phyloP scores from a whole-genome alignment of 92 coral and sea anemone species.

The Porites evermanni region DNA sequence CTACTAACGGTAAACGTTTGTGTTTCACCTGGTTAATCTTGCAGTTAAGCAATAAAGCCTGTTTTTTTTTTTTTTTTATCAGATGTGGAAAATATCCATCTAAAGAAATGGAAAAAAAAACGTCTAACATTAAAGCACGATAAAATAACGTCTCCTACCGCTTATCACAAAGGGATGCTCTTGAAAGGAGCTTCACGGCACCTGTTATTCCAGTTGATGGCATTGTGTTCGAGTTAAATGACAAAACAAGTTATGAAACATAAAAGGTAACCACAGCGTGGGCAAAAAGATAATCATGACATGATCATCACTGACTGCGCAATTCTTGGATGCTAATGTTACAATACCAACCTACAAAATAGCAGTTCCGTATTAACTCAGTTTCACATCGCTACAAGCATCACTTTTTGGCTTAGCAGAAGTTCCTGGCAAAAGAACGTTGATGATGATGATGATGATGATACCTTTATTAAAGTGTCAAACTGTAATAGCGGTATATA shows the following conservation, averaged over 20 bases:
- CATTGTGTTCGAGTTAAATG: background rate
- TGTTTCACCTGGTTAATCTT: background rate
- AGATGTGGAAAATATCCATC: slow-evolving; percentile 1
- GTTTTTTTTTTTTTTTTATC: too few relatives aligned
- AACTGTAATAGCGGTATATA: too few relatives aligned
- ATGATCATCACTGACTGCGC: slow-evolving; percentile 13
- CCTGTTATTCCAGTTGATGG: slow-evolving; percentile 2
- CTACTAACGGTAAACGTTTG: background rate
- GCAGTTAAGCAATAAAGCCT: too few relatives aligned
- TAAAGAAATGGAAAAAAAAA: slow-evolving; percentile 1
- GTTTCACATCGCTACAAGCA: too few relatives aligned
- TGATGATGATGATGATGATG: too few relatives aligned
- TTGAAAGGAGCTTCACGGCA: background rate
- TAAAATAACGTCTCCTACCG: background rate
- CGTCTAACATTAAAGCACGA: slow-evolving; percentile 11
- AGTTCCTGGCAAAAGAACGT: background rate
- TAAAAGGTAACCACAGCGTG: slow-evolving; percentile 4
- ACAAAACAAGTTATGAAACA: background rate
- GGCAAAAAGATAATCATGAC: slow-evolving; percentile 8
- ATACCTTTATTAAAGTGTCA: too few relatives aligned
- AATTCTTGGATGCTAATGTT: slow-evolving; percentile 5
- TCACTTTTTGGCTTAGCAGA: background rate
- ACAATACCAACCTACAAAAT: background rate
- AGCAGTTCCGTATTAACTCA: slow-evolving; percentile 8
- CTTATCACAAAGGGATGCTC: background rate